Conservation (phyloP, 1,140 invertebrate genomes). For the Halesus radiatus region DNA sequence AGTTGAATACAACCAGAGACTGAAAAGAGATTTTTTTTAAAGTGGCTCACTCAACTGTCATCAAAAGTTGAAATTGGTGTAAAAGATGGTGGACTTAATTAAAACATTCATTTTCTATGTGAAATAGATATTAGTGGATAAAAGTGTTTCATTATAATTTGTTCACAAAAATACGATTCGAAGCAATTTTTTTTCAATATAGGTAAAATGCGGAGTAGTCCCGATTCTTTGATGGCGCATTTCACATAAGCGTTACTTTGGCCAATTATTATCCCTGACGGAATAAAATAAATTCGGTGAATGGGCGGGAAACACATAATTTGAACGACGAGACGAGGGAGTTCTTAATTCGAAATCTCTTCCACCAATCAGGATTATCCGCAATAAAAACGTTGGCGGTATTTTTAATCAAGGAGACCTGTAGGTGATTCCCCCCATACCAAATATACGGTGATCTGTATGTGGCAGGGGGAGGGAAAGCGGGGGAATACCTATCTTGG, state of each 20-base stretch:
- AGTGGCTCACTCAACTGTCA: too few relatives aligned
- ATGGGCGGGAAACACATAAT: constrained; percentile 39
- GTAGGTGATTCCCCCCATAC: constrained; percentile 6
- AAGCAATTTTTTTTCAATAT: neutral
- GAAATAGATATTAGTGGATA: too few relatives aligned
- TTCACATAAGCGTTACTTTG: neutral
- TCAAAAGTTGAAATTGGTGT: too few relatives aligned
- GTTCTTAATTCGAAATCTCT: constrained; percentile 55
- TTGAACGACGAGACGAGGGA: constrained; percentile 41
- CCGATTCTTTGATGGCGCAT: neutral
- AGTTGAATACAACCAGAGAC: too few relatives aligned
- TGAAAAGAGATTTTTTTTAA: too few relatives aligned
- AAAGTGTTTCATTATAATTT: too few relatives aligned
- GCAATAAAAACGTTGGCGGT: constrained; percentile 58
- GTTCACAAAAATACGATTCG: too few relatives aligned
- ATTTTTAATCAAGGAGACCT: constrained; percentile 58
- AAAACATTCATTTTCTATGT: too few relatives aligned
- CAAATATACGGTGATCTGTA: neutral
- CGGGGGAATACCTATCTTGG: too few relatives aligned
- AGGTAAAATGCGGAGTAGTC: neutral
- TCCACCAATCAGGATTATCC: constrained; percentile 59
- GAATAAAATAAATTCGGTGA: constrained; percentile 34
- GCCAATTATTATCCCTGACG: constrained; percentile 19
- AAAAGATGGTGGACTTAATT: too few relatives aligned
- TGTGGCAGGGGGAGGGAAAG: neutral